Percentiles rank a stretch among this genome's conserved stretches.
Evolutionary conservation across 2,113 vertebrate genomes (phyloP).

Genomic region (Sprattus sprattus): DNA sequence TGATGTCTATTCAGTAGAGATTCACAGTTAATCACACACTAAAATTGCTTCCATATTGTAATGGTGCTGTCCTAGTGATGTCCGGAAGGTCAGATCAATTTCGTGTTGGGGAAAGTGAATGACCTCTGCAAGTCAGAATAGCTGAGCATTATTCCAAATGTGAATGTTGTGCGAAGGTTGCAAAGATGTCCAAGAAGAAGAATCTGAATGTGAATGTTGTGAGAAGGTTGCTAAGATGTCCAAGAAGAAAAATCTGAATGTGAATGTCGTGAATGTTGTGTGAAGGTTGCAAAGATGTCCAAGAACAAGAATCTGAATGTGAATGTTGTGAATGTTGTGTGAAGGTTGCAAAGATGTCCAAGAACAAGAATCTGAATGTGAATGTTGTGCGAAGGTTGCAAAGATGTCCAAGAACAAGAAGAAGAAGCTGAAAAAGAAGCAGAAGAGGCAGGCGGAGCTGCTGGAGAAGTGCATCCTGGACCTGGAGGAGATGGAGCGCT

Average conservation of each 20-base stretch:
- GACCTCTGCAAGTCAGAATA: neutral
- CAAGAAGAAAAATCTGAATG: constrained; percentile 98
- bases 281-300: constrained; percentile 91
- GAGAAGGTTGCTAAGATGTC: constrained; percentile 94
- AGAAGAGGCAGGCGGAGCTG: constrained; percentile 93
- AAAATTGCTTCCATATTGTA: neutral
- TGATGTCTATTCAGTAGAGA: neutral
- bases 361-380: constrained; percentile 86
- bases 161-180: constrained; percentile 63
- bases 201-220: constrained; percentile 92
- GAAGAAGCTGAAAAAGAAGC: constrained; percentile 99
- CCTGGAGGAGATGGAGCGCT: constrained; percentile 89
- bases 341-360: constrained; percentile 94
- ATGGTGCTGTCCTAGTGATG: neutral
- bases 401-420: constrained; percentile 99
- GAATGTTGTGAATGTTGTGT: too few relatives aligned
- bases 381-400: constrained; percentile 68
- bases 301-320: constrained; percentile 99
- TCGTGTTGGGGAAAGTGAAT: neutral
- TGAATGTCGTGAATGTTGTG: too few relatives aligned
- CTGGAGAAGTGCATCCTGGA: constrained; percentile 95
- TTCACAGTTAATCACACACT: neutral
- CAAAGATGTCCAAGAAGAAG: constrained; percentile 99
- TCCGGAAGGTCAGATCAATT: neutral
- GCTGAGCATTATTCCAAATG: too few relatives aligned